Conservation (phyloP, 2,797 vertebrate species). For the Eutrigla gurnardus region DNA sequence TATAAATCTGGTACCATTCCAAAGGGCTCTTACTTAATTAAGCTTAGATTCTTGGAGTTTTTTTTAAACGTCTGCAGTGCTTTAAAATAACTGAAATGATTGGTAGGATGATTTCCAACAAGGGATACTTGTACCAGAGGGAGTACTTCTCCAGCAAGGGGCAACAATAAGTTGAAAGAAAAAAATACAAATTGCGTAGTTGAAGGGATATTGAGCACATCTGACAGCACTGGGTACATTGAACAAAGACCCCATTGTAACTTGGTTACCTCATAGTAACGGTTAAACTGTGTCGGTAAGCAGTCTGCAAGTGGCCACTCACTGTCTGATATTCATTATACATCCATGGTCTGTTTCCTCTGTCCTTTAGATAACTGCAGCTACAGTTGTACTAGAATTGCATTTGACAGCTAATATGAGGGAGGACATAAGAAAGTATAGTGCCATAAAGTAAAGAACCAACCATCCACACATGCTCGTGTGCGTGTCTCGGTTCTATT, state of each 20-base stretch:
- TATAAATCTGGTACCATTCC: neutral
- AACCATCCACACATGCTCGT: neutral
- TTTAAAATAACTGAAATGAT: too few relatives aligned
- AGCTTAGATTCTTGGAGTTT: neutral
- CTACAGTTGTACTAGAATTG: neutral
- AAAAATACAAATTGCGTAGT: too few relatives aligned
- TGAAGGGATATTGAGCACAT: too few relatives aligned
- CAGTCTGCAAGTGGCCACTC: conserved; percentile 1
- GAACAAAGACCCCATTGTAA: neutral
- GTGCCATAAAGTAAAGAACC: neutral
- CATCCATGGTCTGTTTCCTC: neutral
- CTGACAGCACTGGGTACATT: neutral
- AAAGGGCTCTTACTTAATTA: too few relatives aligned
- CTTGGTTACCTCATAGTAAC: too few relatives aligned
- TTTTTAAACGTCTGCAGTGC: neutral
- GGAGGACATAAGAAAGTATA: neutral
- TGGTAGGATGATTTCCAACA: too few relatives aligned
- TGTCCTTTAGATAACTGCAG: neutral
- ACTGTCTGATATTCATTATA: neutral
- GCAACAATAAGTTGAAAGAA: neutral
- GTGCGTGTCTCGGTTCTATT: neutral
- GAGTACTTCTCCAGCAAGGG: neutral
- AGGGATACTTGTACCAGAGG: neutral
- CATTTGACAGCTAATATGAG: neutral
- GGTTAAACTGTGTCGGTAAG: neutral